phyloP scores from a whole-genome alignment of 2,888 invertebrate species.

The Amblyteles armatorius region DNA sequence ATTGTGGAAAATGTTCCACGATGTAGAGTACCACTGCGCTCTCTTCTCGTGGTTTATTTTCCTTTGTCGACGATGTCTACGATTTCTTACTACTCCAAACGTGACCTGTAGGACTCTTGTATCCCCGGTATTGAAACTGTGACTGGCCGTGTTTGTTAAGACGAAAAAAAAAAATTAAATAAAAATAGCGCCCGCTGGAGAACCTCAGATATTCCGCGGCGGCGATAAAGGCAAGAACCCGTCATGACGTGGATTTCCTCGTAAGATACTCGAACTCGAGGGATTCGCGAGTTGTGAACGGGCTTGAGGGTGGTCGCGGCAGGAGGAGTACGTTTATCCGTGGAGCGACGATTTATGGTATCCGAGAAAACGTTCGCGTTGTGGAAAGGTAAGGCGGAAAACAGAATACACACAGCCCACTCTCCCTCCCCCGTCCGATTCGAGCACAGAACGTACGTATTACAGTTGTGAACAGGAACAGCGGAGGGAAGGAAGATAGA shows the following conservation, averaged over 20 bases:
- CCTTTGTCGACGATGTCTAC: not conserved
- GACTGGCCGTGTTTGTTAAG: not conserved
- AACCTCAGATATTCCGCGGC: slow-evolving; percentile 33
- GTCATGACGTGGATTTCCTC: slow-evolving; percentile 42
- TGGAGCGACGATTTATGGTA: slow-evolving; percentile 60
- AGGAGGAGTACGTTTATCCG: slow-evolving; percentile 59
- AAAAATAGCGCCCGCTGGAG: slow-evolving; percentile 2
- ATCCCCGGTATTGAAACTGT: not conserved
- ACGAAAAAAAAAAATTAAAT: slow-evolving; percentile 9
- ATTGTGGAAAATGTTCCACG: not conserved
- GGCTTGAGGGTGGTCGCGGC: slow-evolving; percentile 19
- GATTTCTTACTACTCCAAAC: not conserved
- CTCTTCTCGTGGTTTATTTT: not conserved
- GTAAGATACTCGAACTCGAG: slow-evolving; percentile 49
- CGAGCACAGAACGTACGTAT: slow-evolving; percentile 42
- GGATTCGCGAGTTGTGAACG: slow-evolving; percentile 15
- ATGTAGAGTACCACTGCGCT: not conserved
- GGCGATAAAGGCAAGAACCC: slow-evolving; percentile 38
- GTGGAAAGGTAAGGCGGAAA: slow-evolving; percentile 60
- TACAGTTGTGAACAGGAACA: slow-evolving; percentile 45
- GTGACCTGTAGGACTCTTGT: not conserved
- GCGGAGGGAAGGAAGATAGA: slow-evolving; percentile 38
- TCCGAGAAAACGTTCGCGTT: slow-evolving; percentile 38
- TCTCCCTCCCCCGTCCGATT: not conserved
- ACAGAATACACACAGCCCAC: slow-evolving; percentile 46